A percentile compares a stretch with the other conserved stretches of the same genome.
phyloP scores from a whole-genome alignment of 92 coral and sea anemone genomes.

The Plumapathes pennacea region DNA sequence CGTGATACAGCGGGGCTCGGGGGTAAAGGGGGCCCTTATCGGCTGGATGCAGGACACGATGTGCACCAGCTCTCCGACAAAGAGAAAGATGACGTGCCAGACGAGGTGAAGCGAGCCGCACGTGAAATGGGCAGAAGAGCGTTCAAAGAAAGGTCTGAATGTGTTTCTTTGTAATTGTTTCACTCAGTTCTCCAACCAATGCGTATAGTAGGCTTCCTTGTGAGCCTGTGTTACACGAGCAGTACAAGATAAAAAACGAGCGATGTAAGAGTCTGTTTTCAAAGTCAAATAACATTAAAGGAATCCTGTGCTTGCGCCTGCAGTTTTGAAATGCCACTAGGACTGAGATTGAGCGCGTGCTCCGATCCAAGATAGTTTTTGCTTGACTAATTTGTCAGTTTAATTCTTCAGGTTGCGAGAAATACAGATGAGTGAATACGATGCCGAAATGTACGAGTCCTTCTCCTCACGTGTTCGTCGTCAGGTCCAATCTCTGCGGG shows the following conservation, averaged over 20 bases:
- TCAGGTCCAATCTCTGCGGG: constrained; percentile 98
- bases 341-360: too few species aligned
- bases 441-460: constrained; percentile 97
- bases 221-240: too few species aligned
- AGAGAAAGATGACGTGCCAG: constrained; percentile 93
- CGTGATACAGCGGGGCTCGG: constrained; percentile 99
- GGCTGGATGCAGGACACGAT: constrained; percentile 97
- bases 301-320: too few species aligned
- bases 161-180: neutral
- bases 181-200: too few species aligned
- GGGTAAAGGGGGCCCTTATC: constrained; percentile 98
- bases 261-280: too few species aligned
- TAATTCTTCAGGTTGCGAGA: constrained; percentile 70
- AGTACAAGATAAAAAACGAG: too few species aligned
- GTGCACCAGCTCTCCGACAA: constrained; percentile 90
- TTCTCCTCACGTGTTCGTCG: constrained; percentile 96
- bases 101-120: constrained; percentile 90
- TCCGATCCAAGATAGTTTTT: neutral
- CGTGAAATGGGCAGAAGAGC: constrained; percentile 93
- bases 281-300: too few species aligned
- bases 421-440: constrained; percentile 96
- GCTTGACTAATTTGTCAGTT: too few species aligned
- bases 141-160: constrained; percentile 76
- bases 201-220: too few species aligned
- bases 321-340: too few species aligned